phyloP scores from a whole-genome alignment of 2,888 invertebrate species.

The Drosophila peninsularis region DNA sequence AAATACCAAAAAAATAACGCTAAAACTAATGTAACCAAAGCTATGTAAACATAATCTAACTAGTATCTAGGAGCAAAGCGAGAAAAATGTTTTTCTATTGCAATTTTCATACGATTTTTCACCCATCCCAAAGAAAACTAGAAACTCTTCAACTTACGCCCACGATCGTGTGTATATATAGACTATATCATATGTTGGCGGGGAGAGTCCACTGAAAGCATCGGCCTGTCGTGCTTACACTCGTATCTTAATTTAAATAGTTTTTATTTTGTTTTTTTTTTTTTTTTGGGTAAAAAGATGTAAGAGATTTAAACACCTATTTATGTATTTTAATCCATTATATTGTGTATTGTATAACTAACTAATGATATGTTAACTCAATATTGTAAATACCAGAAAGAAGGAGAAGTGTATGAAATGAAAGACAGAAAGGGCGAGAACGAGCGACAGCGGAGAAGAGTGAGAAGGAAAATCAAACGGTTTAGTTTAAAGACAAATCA shows the following conservation, averaged over 20 bases:
- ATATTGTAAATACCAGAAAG: constrained; percentile 59
- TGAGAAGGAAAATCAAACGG: constrained; percentile 13
- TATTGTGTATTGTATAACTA: constrained; percentile 50
- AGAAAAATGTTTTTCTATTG: neutral
- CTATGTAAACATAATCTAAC: constrained; percentile 32
- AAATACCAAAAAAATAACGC: constrained; percentile 7
- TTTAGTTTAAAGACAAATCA: constrained; percentile 64
- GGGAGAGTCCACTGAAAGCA: constrained; percentile 24
- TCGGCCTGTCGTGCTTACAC: constrained; percentile 33
- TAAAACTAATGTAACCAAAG: constrained; percentile 30
- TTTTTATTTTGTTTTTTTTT: constrained; percentile 14
- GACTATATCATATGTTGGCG: constrained; percentile 12
- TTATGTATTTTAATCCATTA: constrained; percentile 44
- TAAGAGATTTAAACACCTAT: constrained; percentile 21
- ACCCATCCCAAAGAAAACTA: neutral
- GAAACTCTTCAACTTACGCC: neutral
- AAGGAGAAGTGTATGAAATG: constrained; percentile 1
- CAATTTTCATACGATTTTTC: constrained; percentile 11
- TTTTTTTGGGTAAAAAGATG: neutral
- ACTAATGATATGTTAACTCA: constrained; percentile 44
- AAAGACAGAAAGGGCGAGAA: neutral
- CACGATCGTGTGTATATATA: constrained; percentile 42
- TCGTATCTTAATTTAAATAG: constrained; percentile 7
- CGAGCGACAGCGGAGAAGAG: neutral
- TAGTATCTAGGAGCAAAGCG: constrained; percentile 7